Conservation (phyloP, 2,113 vertebrate genomes). For the Gulo gulo region DNA sequence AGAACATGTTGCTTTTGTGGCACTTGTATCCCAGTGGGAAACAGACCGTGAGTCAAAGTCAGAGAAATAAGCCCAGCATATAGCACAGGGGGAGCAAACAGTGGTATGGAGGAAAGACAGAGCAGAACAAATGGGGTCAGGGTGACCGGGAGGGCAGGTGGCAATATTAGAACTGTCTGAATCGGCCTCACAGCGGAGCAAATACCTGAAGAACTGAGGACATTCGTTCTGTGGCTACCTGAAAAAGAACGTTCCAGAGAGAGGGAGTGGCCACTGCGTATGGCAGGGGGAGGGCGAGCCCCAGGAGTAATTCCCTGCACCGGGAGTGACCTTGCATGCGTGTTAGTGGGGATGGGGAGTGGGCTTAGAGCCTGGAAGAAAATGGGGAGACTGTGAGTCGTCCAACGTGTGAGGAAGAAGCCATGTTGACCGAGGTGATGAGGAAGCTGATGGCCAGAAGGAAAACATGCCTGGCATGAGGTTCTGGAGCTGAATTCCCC, state of each 20-base stretch:
- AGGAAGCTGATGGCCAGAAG: neutral
- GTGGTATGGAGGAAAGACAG: neutral
- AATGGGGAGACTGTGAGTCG: neutral
- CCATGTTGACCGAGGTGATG: fast-evolving
- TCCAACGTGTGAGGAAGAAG: neutral
- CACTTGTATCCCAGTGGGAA: neutral
- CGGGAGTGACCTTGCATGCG: neutral
- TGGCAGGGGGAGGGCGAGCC: neutral
- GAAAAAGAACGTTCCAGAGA: neutral
- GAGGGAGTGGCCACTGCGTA: neutral
- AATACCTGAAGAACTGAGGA: neutral
- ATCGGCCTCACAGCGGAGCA: neutral
- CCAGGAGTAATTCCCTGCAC: no score
- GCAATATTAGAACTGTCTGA: neutral
- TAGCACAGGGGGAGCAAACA: neutral
- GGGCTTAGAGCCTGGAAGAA: neutral
- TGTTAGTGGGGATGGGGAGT: neutral
- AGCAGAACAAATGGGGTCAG: fast-evolving
- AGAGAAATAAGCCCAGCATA: no score
- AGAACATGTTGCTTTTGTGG: fast-evolving
- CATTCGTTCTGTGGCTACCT: neutral
- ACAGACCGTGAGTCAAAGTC: neutral
- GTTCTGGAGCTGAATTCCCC: neutral
- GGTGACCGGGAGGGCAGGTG: neutral
- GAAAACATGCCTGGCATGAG: neutral